These are phyloP conservation scores for Mesembrinibis cayennensis DNA, from an alignment of 2,113 vertebrate genomes.

Conservation along the genomic window DNA sequence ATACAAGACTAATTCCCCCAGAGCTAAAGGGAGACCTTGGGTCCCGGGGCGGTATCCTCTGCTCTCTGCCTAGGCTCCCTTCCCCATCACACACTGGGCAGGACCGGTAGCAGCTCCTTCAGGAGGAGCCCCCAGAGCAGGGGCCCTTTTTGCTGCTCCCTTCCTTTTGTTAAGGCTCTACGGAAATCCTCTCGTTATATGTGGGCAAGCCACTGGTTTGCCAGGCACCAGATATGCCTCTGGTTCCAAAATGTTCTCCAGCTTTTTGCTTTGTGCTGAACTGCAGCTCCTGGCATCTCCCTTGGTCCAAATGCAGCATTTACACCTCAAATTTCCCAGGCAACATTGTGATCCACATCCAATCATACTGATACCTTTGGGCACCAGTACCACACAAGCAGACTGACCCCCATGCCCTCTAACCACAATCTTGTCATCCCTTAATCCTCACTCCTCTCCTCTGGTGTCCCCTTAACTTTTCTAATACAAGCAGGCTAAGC, in stretches of 20 bases:
- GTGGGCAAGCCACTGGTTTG: neutral
- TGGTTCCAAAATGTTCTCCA: neutral
- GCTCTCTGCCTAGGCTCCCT: neutral
- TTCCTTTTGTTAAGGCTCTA: neutral
- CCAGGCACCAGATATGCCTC: neutral
- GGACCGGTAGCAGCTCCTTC: neutral
- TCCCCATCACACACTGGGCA: neutral
- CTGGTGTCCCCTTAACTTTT: neutral
- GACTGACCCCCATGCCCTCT: neutral
- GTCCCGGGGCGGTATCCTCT: neutral
- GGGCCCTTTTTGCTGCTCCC: neutral
- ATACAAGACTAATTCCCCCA: neutral
- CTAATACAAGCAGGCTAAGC: neutral
- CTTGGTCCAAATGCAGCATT: neutral
- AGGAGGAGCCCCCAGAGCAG: neutral
- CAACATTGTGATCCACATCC: neutral
- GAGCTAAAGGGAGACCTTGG: neutral
- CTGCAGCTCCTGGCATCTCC: neutral
- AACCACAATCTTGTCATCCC: neutral
- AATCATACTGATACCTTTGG: neutral
- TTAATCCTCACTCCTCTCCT: neutral
- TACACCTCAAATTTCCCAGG: neutral
- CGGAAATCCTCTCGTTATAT: neutral
- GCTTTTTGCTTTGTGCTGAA: neutral
- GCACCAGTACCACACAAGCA: rapidly evolving